Conservation (phyloP, 2,113 vertebrate genomes). For the Phalacrocorax pelagicus region DNA sequence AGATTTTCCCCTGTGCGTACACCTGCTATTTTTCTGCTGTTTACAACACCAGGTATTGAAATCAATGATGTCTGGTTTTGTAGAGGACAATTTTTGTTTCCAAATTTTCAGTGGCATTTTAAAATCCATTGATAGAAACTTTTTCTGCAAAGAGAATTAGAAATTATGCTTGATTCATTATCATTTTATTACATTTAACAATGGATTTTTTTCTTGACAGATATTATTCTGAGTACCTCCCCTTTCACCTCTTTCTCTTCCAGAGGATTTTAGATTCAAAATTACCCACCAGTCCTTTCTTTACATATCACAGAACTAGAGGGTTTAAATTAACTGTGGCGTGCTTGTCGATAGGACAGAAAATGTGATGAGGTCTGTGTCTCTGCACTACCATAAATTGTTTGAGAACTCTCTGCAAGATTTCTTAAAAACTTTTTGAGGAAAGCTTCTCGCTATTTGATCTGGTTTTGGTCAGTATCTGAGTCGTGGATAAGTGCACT, state of each 20-base stretch:
- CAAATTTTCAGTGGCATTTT: neutral
- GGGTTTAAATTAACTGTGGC: neutral
- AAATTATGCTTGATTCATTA: too few species aligned
- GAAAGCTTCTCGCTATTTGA: neutral
- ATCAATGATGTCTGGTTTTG: neutral
- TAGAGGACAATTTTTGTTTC: neutral
- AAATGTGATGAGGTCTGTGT: neutral
- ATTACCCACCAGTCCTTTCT: neutral
- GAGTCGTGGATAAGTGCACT: neutral
- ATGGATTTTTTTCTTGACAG: neutral
- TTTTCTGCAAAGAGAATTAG: neutral
- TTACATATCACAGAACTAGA: neutral
- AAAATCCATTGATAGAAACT: neutral
- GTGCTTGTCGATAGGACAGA: neutral
- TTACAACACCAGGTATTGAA: neutral
- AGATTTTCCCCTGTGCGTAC: neutral
- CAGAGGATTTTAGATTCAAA: neutral
- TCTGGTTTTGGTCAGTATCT: conserved; percentile 42
- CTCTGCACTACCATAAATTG: neutral
- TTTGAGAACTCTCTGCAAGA: neutral
- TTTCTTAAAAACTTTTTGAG: neutral
- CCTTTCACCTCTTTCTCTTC: neutral
- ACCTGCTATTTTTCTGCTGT: neutral
- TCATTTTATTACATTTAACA: neutral
- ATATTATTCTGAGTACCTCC: neutral